Evolutionary conservation across 1,140 invertebrate genomes (phyloP).

Genomic region (Bombus terrestris): DNA sequence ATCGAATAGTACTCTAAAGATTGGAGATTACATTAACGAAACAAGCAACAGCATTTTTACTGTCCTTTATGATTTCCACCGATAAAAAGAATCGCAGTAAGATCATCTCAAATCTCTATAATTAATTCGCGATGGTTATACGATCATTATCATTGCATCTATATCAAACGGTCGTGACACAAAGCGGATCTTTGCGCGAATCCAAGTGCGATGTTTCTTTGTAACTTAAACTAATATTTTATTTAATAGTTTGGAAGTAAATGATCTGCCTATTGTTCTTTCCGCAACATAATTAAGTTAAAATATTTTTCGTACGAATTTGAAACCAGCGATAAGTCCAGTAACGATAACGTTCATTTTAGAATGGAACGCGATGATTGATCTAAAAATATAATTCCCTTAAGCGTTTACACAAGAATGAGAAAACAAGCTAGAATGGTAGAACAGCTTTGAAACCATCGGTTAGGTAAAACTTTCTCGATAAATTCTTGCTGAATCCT

Average conservation of each 20-base stretch:
- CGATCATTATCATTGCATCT: background rate
- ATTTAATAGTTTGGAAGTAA: background rate
- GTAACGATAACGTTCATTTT: background rate
- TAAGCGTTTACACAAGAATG: background rate
- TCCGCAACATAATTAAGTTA: background rate
- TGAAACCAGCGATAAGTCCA: background rate
- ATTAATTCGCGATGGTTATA: no score
- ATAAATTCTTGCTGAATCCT: slow-evolving; percentile 20
- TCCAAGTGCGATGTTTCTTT: background rate
- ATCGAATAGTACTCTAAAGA: background rate
- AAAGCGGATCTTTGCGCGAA: background rate
- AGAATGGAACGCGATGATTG: background rate
- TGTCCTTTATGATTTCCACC: background rate
- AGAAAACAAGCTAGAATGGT: background rate
- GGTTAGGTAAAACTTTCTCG: slow-evolving; percentile 10
- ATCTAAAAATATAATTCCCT: background rate
- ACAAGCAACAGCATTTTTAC: background rate
- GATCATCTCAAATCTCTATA: no score
- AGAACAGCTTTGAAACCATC: background rate
- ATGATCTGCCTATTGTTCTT: background rate
- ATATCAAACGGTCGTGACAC: background rate
- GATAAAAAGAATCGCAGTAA: background rate
- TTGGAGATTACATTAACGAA: background rate
- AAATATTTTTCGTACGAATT: background rate
- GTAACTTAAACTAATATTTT: background rate